These are phyloP conservation scores for Macrostomum lignano DNA, from an alignment of 1,140 invertebrate genomes.

Conservation along the genomic window DNA sequence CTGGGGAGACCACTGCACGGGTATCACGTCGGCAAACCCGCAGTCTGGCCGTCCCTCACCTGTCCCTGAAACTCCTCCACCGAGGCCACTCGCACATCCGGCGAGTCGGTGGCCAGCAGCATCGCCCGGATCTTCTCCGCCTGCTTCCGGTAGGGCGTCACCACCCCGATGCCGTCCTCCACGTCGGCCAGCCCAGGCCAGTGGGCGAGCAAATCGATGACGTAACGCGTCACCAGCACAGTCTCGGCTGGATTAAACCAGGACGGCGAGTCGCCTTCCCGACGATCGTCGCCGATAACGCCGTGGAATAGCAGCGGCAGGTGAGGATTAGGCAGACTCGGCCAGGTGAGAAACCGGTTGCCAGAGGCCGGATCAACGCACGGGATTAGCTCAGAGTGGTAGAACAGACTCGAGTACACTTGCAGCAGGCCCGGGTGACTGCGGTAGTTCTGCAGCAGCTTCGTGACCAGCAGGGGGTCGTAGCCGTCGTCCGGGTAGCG, in stretches of 20 bases:
- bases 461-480: constrained; percentile 23
- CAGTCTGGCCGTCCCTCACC: too few relatives aligned
- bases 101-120: constrained; percentile 33
- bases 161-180: constrained; percentile 51
- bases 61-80: constrained; percentile 88
- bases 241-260: constrained; percentile 64
- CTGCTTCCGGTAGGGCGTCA: constrained; percentile 72
- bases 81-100: constrained; percentile 42
- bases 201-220: constrained; percentile 13
- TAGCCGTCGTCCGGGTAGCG: constrained; percentile 27
- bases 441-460: constrained; percentile 33
- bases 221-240: constrained; percentile 27
- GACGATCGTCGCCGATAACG: constrained; percentile 41
- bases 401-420: constrained; percentile 50
- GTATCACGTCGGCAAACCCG: too few relatives aligned
- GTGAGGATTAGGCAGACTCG: constrained; percentile 23
- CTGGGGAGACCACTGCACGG: too few relatives aligned
- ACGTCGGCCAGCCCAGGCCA: too few relatives aligned
- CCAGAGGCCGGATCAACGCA: constrained; percentile 20
- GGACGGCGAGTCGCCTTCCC: constrained; percentile 39
- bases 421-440: constrained; percentile 45
- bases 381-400: constrained; percentile 39
- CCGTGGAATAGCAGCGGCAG: constrained; percentile 54
- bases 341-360: constrained; percentile 20
- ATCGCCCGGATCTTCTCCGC: constrained; percentile 40